These are phyloP conservation scores for Pterocles burchelli DNA, from an alignment of 2,113 vertebrate species.

Conservation along the genomic window DNA sequence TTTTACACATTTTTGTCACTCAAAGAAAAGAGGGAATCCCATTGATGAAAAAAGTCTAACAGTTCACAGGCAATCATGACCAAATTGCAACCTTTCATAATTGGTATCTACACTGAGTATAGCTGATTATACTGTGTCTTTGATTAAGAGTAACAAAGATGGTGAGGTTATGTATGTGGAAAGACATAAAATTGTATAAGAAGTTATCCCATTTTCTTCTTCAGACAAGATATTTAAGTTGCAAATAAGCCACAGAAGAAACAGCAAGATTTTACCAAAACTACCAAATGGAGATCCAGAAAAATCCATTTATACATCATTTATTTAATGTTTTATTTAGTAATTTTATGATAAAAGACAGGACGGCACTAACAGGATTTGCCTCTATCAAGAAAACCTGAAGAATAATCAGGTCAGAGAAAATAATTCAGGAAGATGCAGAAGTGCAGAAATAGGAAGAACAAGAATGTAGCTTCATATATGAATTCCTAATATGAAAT, in stretches of 20 bases:
- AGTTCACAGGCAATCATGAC: background rate
- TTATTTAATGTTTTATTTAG: background rate
- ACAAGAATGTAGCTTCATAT: background rate
- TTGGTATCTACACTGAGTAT: background rate
- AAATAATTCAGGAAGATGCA: background rate
- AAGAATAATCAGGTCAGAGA: background rate
- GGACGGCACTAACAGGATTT: background rate
- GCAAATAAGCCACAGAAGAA: background rate
- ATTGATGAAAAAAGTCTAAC: background rate
- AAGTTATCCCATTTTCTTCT: background rate
- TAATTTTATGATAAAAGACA: background rate
- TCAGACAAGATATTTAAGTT: background rate
- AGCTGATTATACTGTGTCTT: background rate
- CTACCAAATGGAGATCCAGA: background rate
- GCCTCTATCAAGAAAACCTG: background rate
- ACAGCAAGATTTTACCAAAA: background rate
- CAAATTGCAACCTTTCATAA: background rate
- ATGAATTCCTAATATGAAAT: background rate
- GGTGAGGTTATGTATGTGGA: background rate
- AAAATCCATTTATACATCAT: background rate
- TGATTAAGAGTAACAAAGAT: background rate
- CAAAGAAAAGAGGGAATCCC: background rate
- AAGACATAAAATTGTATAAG: background rate
- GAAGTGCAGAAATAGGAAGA: background rate
- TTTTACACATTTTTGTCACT: background rate